Evolutionary conservation across 2,797 vertebrate species (phyloP).

Genomic region (Acipenser oxyrinchus): DNA sequence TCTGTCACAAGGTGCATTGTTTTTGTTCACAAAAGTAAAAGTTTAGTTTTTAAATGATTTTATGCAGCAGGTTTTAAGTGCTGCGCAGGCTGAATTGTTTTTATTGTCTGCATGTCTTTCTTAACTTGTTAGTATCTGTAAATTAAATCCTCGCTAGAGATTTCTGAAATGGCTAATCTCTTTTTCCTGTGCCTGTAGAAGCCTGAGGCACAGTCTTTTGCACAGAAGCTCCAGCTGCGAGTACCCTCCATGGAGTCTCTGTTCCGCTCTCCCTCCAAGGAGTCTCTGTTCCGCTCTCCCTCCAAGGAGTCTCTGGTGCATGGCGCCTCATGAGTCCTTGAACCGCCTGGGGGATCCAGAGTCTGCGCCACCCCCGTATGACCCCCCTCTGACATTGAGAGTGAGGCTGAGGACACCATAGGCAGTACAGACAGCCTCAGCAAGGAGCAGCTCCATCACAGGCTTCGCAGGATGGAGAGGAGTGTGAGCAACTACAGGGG

Average conservation of each 20-base stretch:
- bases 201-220: constrained; percentile 70
- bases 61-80: too few relatives aligned
- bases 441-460: constrained; percentile 79
- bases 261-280: constrained; percentile 75
- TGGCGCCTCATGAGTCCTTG: constrained; percentile 81
- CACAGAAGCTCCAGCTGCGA: constrained; percentile 83
- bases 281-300: constrained; percentile 73
- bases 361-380: constrained; percentile 48
- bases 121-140: too few relatives aligned
- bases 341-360: constrained; percentile 65
- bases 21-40: too few relatives aligned
- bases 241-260: constrained; percentile 89
- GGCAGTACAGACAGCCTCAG: constrained; percentile 63
- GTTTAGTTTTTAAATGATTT: too few relatives aligned
- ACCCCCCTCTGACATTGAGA: constrained; percentile 89
- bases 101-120: too few relatives aligned
- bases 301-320: constrained; percentile 82
- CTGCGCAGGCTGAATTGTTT: too few relatives aligned
- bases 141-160: too few relatives aligned
- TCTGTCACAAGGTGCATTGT: too few relatives aligned
- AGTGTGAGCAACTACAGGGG: constrained; percentile 79
- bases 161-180: not conserved
- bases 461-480: constrained; percentile 70
- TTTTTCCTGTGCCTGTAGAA: constrained; percentile 47
- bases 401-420: constrained; percentile 74